Base-by-base conservation (phyloP, 2,797 vertebrate genomes). In the Myripristis jacobus region DNA sequence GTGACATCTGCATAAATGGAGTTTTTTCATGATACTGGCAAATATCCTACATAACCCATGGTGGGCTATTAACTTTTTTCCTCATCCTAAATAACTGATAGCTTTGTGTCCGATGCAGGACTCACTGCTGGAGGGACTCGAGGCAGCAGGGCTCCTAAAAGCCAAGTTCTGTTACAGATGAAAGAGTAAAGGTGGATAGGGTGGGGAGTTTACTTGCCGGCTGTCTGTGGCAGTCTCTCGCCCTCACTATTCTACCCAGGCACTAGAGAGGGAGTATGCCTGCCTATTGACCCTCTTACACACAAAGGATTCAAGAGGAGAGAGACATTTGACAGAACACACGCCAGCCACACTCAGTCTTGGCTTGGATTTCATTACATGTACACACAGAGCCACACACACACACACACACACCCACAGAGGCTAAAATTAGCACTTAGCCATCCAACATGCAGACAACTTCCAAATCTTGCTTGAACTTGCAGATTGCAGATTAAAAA, bases 271-370 rank as follows among this genome's bases (percentile, higher is more conserved):
- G 75, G 81, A 86, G 80, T 76, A 84, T 75, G 71, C 67, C 86
- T 80, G 87, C 87, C 82, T 90, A 86, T 92, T 92, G 88, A 92
- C 90, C 91, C 83, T 86, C 81, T 66, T 75, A 68, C 73, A 84
- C 79, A 89, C 85, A 91, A 86, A 91, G 84, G 90, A 91, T 92
- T 89, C 92, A 81, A 84, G 82, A 82, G 82, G 52, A 75, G 56
- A 79, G 77, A 90, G 71, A 76, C 83, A 53, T 85, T 80, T 79
- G 87, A 87, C 80, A 85, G 85, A 91, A 89, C 83, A 76, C 89
- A 88, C 83, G 75, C 87, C 90, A 85, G 82, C 58, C 86, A 89
- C 87, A 80, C 88, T 87, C 77, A n/a, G 73, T 70, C 66, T 73
- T 69, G 75, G 73, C 65, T 75, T 61, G 60, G 66, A 75, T 70